These are phyloP conservation scores for Acropora tenuis DNA, from an alignment of 64 coral and sea anemone species.

Conservation along the genomic window DNA sequence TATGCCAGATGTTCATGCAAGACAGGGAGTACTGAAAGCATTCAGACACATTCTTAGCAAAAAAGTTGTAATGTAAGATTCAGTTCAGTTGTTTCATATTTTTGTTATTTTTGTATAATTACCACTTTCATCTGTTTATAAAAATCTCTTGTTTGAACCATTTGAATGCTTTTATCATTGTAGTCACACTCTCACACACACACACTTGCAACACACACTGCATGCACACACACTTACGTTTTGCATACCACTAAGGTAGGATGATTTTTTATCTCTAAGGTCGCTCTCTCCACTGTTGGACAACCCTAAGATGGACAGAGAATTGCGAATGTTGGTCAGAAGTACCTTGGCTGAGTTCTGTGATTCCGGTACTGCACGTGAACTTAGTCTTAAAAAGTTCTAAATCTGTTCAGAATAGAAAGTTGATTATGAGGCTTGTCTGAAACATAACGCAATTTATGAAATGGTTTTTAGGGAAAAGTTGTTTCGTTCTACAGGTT, in stretches of 20 bases:
- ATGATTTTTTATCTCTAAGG: not conserved
- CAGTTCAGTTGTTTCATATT: not conserved
- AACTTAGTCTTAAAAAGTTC: not conserved
- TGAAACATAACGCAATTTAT: not conserved
- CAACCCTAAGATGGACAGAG: constrained; percentile 93
- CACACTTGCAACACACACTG: not conserved
- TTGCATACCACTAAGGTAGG: too few species aligned
- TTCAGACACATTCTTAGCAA: constrained; percentile 89
- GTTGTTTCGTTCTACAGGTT: constrained; percentile 21
- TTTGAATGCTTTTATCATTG: too few species aligned
- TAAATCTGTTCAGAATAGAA: not conserved
- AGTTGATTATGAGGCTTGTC: not conserved
- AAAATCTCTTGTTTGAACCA: not conserved
- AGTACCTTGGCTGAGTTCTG: constrained; percentile 90
- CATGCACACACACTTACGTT: too few species aligned
- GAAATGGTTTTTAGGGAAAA: not conserved
- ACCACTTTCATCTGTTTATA: not conserved
- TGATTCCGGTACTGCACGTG: constrained; percentile 54
- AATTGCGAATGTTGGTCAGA: constrained; percentile 78
- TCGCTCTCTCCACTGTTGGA: constrained; percentile 91
- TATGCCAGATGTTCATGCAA: constrained; percentile 60
- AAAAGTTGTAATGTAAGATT: constrained; percentile 93
- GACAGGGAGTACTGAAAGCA: constrained; percentile 82
- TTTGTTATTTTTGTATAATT: not conserved
- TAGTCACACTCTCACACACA: too few species aligned